phyloP scores from a whole-genome alignment of 2,888 invertebrate species.

The Pinctada fucata region DNA sequence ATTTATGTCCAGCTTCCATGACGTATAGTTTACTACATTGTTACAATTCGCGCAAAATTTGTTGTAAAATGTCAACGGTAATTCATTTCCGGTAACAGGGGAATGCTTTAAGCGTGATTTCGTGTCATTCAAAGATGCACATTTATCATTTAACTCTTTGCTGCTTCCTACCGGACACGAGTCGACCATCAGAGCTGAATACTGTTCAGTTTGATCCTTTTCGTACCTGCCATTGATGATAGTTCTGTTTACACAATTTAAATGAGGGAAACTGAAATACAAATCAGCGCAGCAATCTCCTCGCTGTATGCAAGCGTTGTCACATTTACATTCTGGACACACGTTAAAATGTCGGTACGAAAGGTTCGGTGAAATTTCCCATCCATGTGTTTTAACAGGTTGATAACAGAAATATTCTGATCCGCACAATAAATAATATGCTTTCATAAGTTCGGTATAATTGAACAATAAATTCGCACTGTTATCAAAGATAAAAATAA shows the following conservation, averaged over 20 bases:
- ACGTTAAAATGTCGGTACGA: not conserved
- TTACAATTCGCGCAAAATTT: slow-evolving; percentile 10
- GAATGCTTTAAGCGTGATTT: not conserved
- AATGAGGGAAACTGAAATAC: not conserved
- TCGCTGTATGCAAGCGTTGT: no score
- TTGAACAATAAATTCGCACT: no score
- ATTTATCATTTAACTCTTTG: not conserved
- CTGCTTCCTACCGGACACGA: not conserved
- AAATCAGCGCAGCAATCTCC: no score
- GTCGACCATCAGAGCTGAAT: not conserved
- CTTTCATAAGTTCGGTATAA: no score
- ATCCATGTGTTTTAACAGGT: no score
- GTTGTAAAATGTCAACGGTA: not conserved
- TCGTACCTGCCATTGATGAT: not conserved
- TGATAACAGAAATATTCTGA: no score
- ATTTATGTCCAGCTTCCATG: not conserved
- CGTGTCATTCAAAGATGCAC: not conserved
- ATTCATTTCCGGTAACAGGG: slow-evolving; percentile 2
- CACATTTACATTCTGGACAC: slow-evolving; percentile 21
- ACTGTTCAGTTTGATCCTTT: not conserved
- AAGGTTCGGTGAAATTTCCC: no score
- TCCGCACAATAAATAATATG: no score
- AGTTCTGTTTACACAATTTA: no score
- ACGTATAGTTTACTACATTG: not conserved
- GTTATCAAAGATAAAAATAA: no score